Percentiles rank a stretch among this genome's conserved stretches.
Conservation (phyloP, 2,797 vertebrate genomes). For the Sebastes umbrosus region DNA sequence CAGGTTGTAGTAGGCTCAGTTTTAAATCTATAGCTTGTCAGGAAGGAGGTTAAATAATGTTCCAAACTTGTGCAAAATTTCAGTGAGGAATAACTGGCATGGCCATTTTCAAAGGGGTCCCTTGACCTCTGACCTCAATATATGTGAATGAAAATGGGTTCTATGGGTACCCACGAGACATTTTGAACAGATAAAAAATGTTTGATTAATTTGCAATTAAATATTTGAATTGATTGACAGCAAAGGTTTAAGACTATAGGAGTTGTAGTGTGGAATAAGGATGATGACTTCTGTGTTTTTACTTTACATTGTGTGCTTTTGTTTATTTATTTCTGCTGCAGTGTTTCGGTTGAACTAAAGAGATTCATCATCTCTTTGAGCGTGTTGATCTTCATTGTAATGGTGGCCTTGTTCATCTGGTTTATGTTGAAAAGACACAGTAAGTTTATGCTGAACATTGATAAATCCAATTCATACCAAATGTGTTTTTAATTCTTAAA, state of each 20-base stretch:
- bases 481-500: background rate
- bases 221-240: too few species aligned
- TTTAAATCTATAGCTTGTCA: too few species aligned
- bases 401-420: conserved; percentile 7
- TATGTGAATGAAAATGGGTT: too few species aligned
- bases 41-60: too few species aligned
- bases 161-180: too few species aligned
- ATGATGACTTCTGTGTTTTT: background rate
- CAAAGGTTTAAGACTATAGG: background rate
- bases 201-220: too few species aligned
- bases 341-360: fast-evolving
- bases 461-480: background rate
- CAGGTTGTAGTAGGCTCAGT: too few species aligned
- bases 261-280: background rate
- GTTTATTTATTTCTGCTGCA: background rate
- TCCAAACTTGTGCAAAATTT: too few species aligned
- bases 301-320: background rate
- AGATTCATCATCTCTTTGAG: conserved; percentile 17
- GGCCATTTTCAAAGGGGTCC: too few species aligned
- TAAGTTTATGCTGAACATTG: conserved; percentile 1
- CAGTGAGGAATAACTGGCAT: too few species aligned
- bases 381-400: conserved; percentile 26
- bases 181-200: too few species aligned
- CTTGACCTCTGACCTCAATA: too few species aligned
- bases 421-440: conserved; percentile 29